Percentiles rank a stretch among this genome's conserved stretches.
phyloP scores from a whole-genome alignment of 2,797 vertebrate species.

The Rhynchotus rufescens region DNA sequence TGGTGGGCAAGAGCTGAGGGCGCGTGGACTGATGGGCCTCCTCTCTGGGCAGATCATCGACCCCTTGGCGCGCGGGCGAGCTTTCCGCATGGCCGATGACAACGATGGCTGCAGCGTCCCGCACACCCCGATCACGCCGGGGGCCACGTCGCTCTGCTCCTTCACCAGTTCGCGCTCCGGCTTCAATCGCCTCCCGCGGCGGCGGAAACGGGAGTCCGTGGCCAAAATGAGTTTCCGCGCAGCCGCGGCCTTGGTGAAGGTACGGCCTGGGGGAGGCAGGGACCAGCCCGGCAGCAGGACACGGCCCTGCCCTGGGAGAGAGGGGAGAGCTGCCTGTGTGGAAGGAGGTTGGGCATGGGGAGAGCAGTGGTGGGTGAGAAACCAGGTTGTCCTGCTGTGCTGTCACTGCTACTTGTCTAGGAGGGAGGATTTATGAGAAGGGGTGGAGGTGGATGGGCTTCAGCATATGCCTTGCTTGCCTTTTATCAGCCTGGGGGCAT shows the following conservation, averaged over 20 bases:
- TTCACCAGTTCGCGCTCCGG: conserved; percentile 96
- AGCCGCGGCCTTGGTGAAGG: conserved; percentile 93
- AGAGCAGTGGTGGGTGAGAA: background rate
- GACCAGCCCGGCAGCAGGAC: background rate
- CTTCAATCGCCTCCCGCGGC: conserved; percentile 88
- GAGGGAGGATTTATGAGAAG: background rate
- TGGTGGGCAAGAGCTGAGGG: too few relatives aligned
- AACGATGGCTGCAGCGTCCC: conserved; percentile 85
- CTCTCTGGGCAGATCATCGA: conserved; percentile 88
- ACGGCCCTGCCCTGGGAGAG: background rate
- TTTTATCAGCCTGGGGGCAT: background rate
- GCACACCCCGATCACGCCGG: conserved; percentile 88
- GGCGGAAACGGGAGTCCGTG: conserved; percentile 94
- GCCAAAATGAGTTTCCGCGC: conserved; percentile 96
- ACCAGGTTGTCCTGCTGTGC: background rate
- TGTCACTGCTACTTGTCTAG: background rate
- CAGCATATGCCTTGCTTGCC: background rate
- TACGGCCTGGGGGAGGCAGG: conserved; percentile 39
- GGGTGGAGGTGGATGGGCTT: background rate
- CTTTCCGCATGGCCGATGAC: conserved; percentile 92
- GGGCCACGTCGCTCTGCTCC: conserved; percentile 93
- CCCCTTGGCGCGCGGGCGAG: conserved; percentile 92
- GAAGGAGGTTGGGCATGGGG: background rate
- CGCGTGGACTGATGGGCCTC: background rate
- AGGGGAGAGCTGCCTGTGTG: background rate